These are phyloP conservation scores for Machaerirhynchus nigripectus DNA, from an alignment of 2,113 vertebrate genomes.

Conservation along the genomic window DNA sequence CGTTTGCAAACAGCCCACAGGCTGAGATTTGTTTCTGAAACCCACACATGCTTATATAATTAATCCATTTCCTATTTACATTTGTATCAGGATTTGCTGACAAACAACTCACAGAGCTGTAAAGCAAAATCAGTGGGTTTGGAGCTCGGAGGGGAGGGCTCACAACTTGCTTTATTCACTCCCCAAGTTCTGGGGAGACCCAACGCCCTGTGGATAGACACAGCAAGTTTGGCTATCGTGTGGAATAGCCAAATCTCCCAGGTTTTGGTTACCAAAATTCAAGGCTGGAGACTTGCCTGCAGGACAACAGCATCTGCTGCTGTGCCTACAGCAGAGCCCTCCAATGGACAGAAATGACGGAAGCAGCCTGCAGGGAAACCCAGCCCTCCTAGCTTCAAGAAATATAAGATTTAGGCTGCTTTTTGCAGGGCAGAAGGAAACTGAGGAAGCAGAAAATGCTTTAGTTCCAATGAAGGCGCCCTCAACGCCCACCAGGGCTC, in stretches of 20 bases:
- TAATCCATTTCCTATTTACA: constrained; percentile 4
- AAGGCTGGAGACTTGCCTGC: background rate
- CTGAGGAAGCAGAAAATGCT: background rate
- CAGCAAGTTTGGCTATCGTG: background rate
- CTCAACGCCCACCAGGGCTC: background rate
- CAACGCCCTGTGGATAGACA: background rate
- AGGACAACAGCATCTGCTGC: background rate
- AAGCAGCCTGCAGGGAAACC: background rate
- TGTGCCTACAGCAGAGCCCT: background rate
- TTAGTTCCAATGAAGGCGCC: background rate
- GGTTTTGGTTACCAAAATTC: background rate
- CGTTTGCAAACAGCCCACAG: background rate
- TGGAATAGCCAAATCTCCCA: background rate
- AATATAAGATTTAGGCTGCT: accelerated
- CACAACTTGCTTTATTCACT: background rate
- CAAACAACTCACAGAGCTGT: background rate
- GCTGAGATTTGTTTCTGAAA: background rate
- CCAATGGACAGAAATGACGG: background rate
- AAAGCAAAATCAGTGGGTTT: background rate
- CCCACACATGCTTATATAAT: background rate
- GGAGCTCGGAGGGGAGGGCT: background rate
- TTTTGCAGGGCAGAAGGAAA: background rate
- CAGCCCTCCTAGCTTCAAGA: background rate
- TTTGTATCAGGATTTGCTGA: background rate
- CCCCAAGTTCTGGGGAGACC: background rate